phyloP scores from a whole-genome alignment of 2,797 vertebrate species.

The Gastrophryne carolinensis region DNA sequence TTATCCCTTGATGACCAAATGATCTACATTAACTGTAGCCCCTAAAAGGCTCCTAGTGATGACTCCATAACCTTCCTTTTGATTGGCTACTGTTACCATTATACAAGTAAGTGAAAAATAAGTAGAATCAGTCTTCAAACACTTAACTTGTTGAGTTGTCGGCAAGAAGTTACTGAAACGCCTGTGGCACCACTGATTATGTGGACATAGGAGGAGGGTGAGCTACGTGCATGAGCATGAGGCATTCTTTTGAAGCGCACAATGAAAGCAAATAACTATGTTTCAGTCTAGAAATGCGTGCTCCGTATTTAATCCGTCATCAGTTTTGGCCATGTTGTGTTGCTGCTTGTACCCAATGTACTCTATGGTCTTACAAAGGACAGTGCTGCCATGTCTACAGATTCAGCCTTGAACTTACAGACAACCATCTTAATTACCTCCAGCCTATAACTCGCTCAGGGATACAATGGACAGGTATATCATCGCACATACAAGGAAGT shows the following conservation, averaged over 20 bases:
- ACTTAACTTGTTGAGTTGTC: background rate
- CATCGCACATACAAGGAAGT: background rate
- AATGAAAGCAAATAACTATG: background rate
- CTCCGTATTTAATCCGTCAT: background rate
- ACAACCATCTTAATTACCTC: conserved; percentile 32
- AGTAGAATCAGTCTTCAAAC: too few relatives aligned
- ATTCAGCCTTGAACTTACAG: background rate
- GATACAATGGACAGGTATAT: conserved; percentile 24
- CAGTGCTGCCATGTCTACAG: background rate
- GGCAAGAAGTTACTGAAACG: background rate
- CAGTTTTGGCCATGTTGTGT: background rate
- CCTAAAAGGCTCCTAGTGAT: too few relatives aligned
- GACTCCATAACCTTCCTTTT: too few relatives aligned
- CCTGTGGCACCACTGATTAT: background rate
- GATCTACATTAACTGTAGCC: too few relatives aligned
- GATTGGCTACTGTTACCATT: too few relatives aligned
- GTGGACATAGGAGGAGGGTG: background rate
- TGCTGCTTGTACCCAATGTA: background rate
- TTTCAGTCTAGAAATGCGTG: background rate
- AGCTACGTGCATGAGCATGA: background rate
- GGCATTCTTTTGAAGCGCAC: background rate
- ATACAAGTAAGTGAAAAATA: too few relatives aligned
- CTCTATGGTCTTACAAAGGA: too few relatives aligned
- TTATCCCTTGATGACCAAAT: too few relatives aligned
- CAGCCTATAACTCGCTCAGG: conserved; percentile 43